Conservation (phyloP, 2,113 vertebrate genomes). For the Gallinago jamesoni region DNA sequence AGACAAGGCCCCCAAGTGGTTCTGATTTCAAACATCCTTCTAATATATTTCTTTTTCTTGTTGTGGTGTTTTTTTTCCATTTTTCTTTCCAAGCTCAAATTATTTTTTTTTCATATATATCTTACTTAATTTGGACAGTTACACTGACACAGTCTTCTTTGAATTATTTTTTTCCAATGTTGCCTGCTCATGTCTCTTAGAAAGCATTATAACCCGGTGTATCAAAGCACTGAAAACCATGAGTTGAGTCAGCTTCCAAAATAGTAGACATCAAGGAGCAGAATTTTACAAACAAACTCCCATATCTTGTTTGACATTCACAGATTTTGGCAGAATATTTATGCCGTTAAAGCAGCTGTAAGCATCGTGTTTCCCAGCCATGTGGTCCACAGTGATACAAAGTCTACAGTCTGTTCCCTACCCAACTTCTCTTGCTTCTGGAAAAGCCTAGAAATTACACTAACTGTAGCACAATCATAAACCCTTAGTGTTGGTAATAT, state of each 20-base stretch:
- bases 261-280: background rate
- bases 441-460: background rate
- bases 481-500: background rate
- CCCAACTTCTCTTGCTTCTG: background rate
- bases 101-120: background rate
- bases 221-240: background rate
- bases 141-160: background rate
- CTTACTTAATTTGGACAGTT: background rate
- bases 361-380: background rate
- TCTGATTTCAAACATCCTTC: background rate
- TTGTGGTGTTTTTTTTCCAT: accelerated
- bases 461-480: background rate
- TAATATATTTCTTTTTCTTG: background rate
- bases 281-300: background rate
- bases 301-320: background rate
- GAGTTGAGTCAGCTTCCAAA: background rate
- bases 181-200: background rate
- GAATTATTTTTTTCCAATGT: background rate
- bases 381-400: background rate
- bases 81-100: background rate
- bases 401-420: background rate
- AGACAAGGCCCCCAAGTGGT: background rate
- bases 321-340: background rate
- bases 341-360: background rate
- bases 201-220: background rate